Evolutionary conservation across 2,113 vertebrate genomes (phyloP).

Genomic region (Aspidoscelis tigris): DNA sequence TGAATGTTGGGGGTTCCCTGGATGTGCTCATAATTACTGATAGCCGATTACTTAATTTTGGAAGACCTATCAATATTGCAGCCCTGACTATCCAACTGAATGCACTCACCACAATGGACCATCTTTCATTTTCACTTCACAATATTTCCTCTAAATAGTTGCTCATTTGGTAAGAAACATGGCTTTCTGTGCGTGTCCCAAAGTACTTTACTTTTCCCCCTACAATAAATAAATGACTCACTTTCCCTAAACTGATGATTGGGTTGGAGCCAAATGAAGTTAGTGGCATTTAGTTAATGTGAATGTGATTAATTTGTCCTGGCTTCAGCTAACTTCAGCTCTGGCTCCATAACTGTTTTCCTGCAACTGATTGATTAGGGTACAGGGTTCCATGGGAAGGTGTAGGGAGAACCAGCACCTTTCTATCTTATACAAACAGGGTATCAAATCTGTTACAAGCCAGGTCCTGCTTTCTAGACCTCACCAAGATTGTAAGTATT

Average conservation of each 20-base stretch:
- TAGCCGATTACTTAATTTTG: neutral
- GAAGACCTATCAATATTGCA: neutral
- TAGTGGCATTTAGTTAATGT: neutral
- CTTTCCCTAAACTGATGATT: neutral
- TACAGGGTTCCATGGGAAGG: neutral
- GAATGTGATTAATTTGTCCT: neutral
- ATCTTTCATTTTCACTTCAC: neutral
- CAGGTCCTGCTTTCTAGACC: neutral
- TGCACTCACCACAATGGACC: neutral
- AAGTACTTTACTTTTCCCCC: neutral
- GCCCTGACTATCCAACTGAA: neutral
- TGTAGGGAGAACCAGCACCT: neutral
- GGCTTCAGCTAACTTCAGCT: neutral
- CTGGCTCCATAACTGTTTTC: neutral
- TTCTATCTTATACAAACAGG: neutral
- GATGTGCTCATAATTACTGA: neutral
- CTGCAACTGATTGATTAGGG: neutral
- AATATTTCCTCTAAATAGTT: neutral
- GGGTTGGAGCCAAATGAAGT: neutral
- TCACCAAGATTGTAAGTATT: neutral
- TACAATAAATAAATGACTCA: neutral
- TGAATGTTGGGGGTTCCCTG: too few species aligned
- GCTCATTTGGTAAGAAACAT: neutral
- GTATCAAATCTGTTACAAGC: too few species aligned
- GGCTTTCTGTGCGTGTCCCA: too few species aligned